A percentile compares a stretch with the other conserved stretches of the same genome.
phyloP scores from a whole-genome alignment of 2,888 invertebrate genomes.

The Chrysolina oricalcia region DNA sequence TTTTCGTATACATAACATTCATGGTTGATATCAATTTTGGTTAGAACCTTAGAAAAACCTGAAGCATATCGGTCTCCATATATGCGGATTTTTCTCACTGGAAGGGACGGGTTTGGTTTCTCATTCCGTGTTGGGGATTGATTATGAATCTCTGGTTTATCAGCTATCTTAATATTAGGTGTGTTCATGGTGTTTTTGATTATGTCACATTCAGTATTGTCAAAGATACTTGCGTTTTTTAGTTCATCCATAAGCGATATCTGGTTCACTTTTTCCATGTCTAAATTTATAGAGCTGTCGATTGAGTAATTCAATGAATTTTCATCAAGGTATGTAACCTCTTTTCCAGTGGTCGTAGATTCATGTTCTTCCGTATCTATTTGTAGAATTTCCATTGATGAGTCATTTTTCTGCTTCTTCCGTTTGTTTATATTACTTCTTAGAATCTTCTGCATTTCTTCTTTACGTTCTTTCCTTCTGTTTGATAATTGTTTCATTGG shows the following conservation, averaged over 20 bases:
- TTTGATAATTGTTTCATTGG: not conserved
- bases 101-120: not conserved
- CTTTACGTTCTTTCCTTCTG: not conserved
- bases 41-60: constrained; percentile 15
- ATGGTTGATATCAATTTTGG: not conserved
- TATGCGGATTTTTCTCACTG: constrained; percentile 14
- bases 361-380: not conserved
- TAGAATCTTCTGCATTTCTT: not conserved
- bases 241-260: not conserved
- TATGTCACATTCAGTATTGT: too few species aligned
- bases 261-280: not conserved
- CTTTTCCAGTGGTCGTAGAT: not conserved
- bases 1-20: not conserved
- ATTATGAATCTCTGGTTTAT: not conserved
- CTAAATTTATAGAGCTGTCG: not conserved
- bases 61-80: not conserved
- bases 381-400: not conserved
- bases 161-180: not conserved
- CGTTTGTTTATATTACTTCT: not conserved
- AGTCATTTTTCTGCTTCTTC: not conserved
- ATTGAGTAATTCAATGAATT: constrained; percentile 6
- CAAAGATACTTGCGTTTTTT: not conserved
- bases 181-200: not conserved
- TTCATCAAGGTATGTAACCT: not conserved
- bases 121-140: not conserved